Conservation (phyloP, 2,888 invertebrate genomes). For the Stenchaetothrips biformis region DNA sequence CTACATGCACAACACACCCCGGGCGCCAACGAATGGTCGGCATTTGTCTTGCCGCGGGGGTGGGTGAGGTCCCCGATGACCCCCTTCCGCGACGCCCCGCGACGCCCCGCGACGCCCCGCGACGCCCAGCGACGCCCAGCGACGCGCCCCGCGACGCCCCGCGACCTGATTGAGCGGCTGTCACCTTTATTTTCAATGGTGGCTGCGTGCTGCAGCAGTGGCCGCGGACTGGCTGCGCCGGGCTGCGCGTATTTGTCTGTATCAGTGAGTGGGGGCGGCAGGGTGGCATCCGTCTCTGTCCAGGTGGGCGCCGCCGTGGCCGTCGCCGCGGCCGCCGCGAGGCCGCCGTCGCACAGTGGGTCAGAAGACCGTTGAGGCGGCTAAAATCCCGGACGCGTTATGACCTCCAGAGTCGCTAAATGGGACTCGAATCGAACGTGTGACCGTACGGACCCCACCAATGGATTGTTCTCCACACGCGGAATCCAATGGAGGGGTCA, state of each 20-base stretch:
- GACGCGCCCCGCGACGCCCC: not conserved
- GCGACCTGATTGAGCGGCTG: constrained; percentile 12
- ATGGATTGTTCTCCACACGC: no score
- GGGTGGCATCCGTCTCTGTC: constrained; percentile 1
- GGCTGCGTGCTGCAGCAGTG: not conserved
- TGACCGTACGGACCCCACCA: no score
- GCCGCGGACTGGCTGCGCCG: not conserved
- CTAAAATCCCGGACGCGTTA: no score
- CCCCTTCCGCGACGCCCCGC: constrained; percentile 5
- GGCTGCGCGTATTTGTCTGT: constrained; percentile 6
- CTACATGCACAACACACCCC: no score
- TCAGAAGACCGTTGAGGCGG: no score
- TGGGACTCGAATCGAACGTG: no score
- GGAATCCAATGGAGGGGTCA: no score
- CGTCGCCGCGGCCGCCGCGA: not conserved
- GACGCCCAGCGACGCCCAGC: no score
- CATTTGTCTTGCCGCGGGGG: not conserved
- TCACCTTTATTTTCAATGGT: constrained; percentile 23
- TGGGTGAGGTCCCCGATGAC: constrained; percentile 1
- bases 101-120: not conserved
- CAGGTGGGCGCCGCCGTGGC: not conserved
- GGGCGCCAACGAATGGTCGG: constrained; percentile 1
- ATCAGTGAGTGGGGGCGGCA: not conserved
- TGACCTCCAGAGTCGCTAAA: no score
- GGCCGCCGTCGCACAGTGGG: no score